phyloP scores from a whole-genome alignment of 2,888 invertebrate genomes.

The Helobdella robusta region DNA sequence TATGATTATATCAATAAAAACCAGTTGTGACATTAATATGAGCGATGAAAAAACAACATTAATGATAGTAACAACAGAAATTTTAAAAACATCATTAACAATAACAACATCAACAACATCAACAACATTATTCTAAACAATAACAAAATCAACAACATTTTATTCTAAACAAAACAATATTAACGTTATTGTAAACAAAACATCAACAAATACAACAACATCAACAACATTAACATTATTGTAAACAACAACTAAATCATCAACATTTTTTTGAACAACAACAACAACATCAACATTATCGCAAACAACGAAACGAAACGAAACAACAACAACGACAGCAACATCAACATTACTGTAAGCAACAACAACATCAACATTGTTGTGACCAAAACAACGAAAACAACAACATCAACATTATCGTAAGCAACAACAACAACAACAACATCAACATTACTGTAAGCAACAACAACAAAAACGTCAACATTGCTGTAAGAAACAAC shows the following conservation, averaged over 20 bases:
- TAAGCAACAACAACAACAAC: not conserved
- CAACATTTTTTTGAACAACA: slow-evolving; percentile 24
- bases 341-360: not conserved
- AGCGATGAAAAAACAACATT: too few relatives aligned
- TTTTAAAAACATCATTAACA: not conserved
- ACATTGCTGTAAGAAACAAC: too few relatives aligned
- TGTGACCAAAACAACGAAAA: not conserved
- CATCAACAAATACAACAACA: slow-evolving; percentile 24
- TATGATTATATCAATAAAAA: too few relatives aligned
- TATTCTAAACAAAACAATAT: not conserved
- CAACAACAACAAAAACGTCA: too few relatives aligned
- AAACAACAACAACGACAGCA: slow-evolving; percentile 6
- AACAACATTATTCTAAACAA: not conserved
- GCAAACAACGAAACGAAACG: not conserved
- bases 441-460: not conserved
- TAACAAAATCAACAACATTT: not conserved
- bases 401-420: too few relatives aligned
- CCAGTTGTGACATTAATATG: too few relatives aligned
- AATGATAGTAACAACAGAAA: slow-evolving; percentile 4
- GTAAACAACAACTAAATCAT: slow-evolving; percentile 19
- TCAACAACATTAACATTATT: slow-evolving; percentile 26
- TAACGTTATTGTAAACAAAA: not conserved
- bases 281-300: slow-evolving; percentile 9
- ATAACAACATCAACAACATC: not conserved
- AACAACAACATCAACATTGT: not conserved